Evolutionary conservation across 2,888 invertebrate genomes (phyloP), one percentile per base, ranked within the genome.

Genomic region (Tachina grossa): DNA sequence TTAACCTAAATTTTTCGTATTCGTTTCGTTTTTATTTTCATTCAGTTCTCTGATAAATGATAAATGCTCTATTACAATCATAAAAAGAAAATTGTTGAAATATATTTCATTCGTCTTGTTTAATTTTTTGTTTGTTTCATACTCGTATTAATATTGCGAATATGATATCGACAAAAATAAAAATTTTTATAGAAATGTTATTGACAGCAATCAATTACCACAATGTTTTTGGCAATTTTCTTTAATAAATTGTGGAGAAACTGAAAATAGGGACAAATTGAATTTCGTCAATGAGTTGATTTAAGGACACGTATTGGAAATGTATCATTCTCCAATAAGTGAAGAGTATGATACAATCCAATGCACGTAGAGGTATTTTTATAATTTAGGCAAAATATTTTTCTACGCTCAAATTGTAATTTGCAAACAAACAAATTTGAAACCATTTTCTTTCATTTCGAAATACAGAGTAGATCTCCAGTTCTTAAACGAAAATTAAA

Each of bases 171-270:
- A 61, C 22, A 63, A 71, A 76, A 76, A 19, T 19, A 72, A 19
- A 59, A 59, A 77, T 59, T 83, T 77, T 72, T 59, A 13, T 68
- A 41, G 39, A 13, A 14, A 61, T 83, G 83, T 65, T 84, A 75
- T 75, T 75, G 83, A 84, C 83, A 84, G 75, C 51, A 79, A 75
- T 84, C 84, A 79, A 71, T 84, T 79, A 65, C 75, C 63, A 74
- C 63, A 84, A 79, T 59, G 41, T 69, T 79, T 84, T 69, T 65
- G 69, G 74, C 14, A 9, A 69, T 51, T 84, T 69, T 55, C 13
- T 47, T 71, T 72, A 63, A 45, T n/a, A 75, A 57, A 59, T 47
- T n/a, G 14, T 45, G 45, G 19, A 31, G 47, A 63, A 43, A 31
- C 31, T 31, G 31, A n/a, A 51, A 43, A 47, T 14, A 55, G 9